phyloP scores from a whole-genome alignment of 2,113 vertebrate species.

The Sapayoa aenigma region DNA sequence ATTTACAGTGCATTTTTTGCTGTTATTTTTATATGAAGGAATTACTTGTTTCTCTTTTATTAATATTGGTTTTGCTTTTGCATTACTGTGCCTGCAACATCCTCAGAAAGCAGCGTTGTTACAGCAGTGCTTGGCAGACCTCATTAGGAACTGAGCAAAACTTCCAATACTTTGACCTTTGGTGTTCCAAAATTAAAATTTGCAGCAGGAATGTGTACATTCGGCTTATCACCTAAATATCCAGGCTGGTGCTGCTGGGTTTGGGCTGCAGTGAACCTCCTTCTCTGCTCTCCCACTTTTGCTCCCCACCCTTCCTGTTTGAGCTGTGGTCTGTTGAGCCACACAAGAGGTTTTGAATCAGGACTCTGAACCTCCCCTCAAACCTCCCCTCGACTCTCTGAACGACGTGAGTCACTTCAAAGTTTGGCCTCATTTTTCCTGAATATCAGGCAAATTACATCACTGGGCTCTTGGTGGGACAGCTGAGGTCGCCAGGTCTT shows the following conservation, averaged over 20 bases:
- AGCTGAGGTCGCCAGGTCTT: background rate
- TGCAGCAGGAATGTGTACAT: background rate
- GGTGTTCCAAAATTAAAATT: conserved; percentile 2
- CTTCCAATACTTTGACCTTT: conserved; percentile 51
- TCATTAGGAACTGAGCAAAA: background rate
- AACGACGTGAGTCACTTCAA: background rate
- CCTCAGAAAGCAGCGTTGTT: background rate
- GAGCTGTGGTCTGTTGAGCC: background rate
- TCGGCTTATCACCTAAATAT: background rate
- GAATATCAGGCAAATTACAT: background rate
- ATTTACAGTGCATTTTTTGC: background rate
- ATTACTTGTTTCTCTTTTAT: conserved; percentile 23
- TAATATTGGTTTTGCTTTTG: background rate
- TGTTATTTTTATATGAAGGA: conserved; percentile 35
- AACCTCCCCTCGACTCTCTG: background rate
- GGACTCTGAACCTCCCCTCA: background rate
- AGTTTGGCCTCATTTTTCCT: background rate
- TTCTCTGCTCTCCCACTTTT: fast-evolving
- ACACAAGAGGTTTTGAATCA: background rate
- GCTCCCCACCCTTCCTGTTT: conserved; percentile 47
- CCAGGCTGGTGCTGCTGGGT: background rate
- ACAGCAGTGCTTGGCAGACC: conserved; percentile 23
- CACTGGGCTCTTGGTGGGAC: background rate
- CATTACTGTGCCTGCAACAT: background rate
- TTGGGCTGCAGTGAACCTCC: background rate